Conservation (phyloP, 2,888 invertebrate genomes). For the Cheilosia scutellata region DNA sequence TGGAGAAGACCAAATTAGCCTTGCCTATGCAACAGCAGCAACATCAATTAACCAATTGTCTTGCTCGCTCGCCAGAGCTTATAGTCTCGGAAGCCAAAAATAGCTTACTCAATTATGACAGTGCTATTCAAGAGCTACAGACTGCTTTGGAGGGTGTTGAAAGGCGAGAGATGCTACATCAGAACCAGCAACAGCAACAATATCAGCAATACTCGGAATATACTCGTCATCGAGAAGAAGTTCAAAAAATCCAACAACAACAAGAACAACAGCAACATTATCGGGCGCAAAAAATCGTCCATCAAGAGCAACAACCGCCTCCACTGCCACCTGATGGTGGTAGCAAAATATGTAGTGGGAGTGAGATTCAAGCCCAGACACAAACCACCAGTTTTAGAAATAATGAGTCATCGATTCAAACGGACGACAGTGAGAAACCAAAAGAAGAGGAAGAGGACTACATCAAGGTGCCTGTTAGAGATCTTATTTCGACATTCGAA, state of each 20-base stretch:
- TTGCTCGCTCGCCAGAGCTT: slow-evolving; percentile 77
- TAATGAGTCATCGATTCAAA: background rate
- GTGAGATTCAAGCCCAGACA: background rate
- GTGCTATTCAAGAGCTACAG: slow-evolving; percentile 73
- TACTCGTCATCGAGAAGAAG: slow-evolving; percentile 47
- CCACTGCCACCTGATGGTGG: background rate
- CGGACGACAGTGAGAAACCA: background rate
- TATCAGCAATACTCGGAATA: slow-evolving; percentile 42
- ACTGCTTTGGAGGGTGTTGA: slow-evolving; percentile 24
- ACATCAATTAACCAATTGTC: slow-evolving; percentile 74
- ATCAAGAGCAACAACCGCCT: slow-evolving; percentile 14
- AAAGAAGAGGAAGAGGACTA: slow-evolving; percentile 78
- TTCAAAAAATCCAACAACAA: slow-evolving; percentile 1
- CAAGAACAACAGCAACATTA: slow-evolving; percentile 2
- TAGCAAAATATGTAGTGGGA: background rate
- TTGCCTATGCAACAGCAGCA: slow-evolving; percentile 20
- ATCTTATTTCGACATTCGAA: slow-evolving; percentile 87
- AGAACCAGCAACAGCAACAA: slow-evolving; percentile 43
- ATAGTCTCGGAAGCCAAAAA: slow-evolving; percentile 74
- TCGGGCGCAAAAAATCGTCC: background rate
- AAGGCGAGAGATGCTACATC: slow-evolving; percentile 47
- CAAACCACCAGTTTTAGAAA: slow-evolving; percentile 14
- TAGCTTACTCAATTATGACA: slow-evolving; percentile 74
- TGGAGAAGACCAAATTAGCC: slow-evolving; percentile 65
- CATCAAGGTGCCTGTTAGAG: slow-evolving; percentile 84